Base-by-base conservation (phyloP, 2,888 invertebrate genomes). In the Andrena flavipes region DNA sequence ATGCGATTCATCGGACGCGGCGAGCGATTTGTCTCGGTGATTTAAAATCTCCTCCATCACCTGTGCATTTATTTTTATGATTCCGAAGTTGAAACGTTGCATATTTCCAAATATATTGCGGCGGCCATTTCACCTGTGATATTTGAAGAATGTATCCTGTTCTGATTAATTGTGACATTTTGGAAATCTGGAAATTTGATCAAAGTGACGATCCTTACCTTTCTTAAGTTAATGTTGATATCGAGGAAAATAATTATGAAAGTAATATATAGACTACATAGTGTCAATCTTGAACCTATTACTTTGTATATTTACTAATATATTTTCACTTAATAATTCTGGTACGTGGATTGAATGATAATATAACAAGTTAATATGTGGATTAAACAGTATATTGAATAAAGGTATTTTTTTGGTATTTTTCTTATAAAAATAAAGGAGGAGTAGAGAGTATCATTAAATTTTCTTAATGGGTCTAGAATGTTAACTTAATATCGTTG, bases 111-210 rank as follows among this genome's bases (percentile, higher is more conserved):
- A 79, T 86, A 91, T 88, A 80, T 90, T 89, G 79, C 87, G 87
- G 88, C 87, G 84, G 91, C 91, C 92, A 92, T 93, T 90, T 84
- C 87, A 92, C 91, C 93, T 93, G 93, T 93, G 93, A 93, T 93
- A 93, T 89, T 91, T 88, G 87, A 89, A 79, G 85, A 80, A 85
- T 87, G 80, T 88, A 87, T 89, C 83, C 76, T 90, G 83, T 86
- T 86, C 86, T 72, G 64, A 82, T 85, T 65, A 81, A 84, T 51
- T 56, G 29, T 64, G 75, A 59, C 56, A 82, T 85, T 82, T 79
- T 79, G 35, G 78, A 62, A 73, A 75, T 59, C 71, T 56, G 30
- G 29, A 81, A 86, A 87, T 76, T 77, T 54, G 23, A 73, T 67
- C 60, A 67, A 62, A 70, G 51, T 80, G 23, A 71, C 51, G 42